Evolutionary conservation across 2,113 vertebrate species (phyloP).

Genomic region (Crypturellus undulatus): DNA sequence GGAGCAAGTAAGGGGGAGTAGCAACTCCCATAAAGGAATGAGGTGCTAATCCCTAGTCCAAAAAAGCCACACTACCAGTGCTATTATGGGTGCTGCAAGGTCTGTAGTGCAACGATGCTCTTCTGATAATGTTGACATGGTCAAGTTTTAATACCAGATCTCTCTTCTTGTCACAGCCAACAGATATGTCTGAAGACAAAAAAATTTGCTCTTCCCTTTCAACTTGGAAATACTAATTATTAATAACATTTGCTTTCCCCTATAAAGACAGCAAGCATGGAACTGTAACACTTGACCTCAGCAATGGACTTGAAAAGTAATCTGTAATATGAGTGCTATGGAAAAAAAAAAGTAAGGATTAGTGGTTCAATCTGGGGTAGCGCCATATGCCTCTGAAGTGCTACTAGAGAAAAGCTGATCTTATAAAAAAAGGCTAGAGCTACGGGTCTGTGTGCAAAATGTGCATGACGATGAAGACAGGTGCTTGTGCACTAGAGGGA

Average conservation of each 20-base stretch:
- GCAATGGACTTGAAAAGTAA: neutral
- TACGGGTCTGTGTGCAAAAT: neutral
- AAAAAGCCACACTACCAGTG: neutral
- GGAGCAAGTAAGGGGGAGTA: neutral
- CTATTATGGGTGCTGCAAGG: fast-evolving
- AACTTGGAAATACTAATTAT: neutral
- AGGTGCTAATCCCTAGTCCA: neutral
- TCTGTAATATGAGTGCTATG: neutral
- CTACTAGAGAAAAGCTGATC: neutral
- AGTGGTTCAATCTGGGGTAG: neutral
- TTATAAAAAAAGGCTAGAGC: neutral
- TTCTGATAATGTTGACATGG: neutral
- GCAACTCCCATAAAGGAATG: neutral
- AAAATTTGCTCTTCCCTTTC: neutral
- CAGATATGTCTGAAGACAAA: neutral
- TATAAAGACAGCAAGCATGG: neutral
- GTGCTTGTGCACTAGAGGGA: neutral
- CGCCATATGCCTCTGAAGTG: neutral
- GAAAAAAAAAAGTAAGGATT: neutral
- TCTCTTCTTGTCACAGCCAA: neutral
- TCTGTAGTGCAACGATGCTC: neutral
- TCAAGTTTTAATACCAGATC: neutral
- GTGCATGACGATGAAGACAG: fast-evolving
- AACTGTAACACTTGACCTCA: neutral
- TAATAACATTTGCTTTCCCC: fast-evolving